Evolutionary conservation across 2,888 invertebrate genomes (phyloP).

Genomic region (Hydropsyche betteni): DNA sequence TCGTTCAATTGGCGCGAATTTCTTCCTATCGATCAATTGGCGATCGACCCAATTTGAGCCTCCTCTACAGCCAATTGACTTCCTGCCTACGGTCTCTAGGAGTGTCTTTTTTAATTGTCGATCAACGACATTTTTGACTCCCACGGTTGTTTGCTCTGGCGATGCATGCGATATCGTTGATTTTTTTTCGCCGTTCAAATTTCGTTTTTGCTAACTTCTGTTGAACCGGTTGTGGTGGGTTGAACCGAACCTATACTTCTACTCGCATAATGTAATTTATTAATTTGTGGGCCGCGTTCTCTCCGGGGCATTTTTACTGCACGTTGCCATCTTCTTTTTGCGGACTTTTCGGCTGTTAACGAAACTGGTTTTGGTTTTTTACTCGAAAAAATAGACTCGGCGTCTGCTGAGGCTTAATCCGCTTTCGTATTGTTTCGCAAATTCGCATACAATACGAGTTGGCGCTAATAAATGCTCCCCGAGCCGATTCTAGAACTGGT

Average conservation of each 20-base stretch:
- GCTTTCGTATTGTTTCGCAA: too few relatives aligned
- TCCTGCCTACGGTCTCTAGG: background rate
- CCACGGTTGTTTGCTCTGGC: background rate
- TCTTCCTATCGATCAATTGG: constrained; percentile 8
- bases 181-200: background rate
- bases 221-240: constrained; percentile 29
- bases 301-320: background rate
- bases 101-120: constrained; percentile 2
- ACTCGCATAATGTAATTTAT: constrained; percentile 9
- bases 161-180: constrained; percentile 21
- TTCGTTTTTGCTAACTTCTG: constrained; percentile 13
- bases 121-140: constrained; percentile 10
- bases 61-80: background rate
- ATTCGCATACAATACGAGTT: too few relatives aligned
- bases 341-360: too few relatives aligned
- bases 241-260: constrained; percentile 2
- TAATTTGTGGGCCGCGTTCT: constrained; percentile 9
- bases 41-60: constrained; percentile 6
- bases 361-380: too few relatives aligned
- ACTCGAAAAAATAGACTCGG: too few relatives aligned
- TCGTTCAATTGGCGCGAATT: too few relatives aligned
- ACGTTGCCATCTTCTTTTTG: too few relatives aligned
- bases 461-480: too few relatives aligned
- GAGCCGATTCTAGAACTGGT: too few relatives aligned
- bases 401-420: too few relatives aligned